phyloP scores from a whole-genome alignment of 2,113 vertebrate species.

The Heterocephalus glaber region DNA sequence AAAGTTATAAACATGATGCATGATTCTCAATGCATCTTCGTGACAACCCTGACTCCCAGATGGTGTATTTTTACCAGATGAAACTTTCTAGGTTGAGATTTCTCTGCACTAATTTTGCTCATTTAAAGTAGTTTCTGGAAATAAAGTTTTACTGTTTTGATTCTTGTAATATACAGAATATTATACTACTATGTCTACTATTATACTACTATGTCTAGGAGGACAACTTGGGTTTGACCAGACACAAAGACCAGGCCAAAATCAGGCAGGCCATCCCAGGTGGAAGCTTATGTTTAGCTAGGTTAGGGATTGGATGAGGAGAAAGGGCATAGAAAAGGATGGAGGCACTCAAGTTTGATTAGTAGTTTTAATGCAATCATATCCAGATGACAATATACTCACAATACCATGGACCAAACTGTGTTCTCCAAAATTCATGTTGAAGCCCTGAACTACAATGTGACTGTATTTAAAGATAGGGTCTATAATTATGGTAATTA shows the following conservation, averaged over 20 bases:
- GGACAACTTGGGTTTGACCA: neutral
- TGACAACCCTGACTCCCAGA: neutral
- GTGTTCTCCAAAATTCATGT: neutral
- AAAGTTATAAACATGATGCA: neutral
- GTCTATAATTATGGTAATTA: constrained; percentile 7
- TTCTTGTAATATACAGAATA: constrained; percentile 31
- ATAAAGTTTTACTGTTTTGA: constrained; percentile 54
- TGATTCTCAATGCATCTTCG: constrained; percentile 19
- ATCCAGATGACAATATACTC: neutral
- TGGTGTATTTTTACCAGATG: neutral
- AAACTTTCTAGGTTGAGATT: constrained; percentile 28
- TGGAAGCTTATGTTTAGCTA: neutral
- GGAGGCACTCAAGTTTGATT: neutral
- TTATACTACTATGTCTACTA: neutral
- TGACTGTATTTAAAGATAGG: neutral
- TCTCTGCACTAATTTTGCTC: constrained; percentile 14
- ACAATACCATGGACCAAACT: neutral
- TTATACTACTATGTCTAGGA: neutral
- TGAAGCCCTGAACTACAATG: neutral
- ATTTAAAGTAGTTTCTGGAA: constrained; percentile 53
- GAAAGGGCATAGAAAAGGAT: constrained; percentile 1
- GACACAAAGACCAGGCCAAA: neutral
- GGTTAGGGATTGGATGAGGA: neutral
- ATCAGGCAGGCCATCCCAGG: neutral
- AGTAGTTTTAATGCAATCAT: constrained; percentile 35